Percentiles rank a stretch among this genome's conserved stretches.
These are phyloP conservation scores for Pyrgus malvae DNA, from an alignment of 2,888 invertebrate species.

Conservation along the genomic window DNA sequence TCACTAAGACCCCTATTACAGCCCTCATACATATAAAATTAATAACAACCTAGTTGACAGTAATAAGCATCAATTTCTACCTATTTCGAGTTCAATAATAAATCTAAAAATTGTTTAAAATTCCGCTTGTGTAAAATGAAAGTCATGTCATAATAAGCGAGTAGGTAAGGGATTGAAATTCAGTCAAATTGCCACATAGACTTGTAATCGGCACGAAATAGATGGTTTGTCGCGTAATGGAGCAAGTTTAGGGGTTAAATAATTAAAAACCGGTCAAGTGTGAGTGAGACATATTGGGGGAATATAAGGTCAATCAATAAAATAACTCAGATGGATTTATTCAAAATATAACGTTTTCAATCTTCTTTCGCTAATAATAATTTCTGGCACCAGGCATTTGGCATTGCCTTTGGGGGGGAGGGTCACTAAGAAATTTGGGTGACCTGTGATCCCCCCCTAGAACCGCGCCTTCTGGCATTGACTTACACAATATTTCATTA, in stretches of 20 bases:
- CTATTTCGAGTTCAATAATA: conserved; percentile 10
- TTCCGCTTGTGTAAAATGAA: neutral
- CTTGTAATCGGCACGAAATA: conserved; percentile 32
- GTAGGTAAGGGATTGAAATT: conserved; percentile 20
- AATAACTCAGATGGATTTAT: no score
- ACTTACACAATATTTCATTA: no score
- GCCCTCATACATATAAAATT: neutral
- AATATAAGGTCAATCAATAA: no score
- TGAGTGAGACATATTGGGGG: no score
- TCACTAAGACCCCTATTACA: neutral
- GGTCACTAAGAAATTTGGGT: no score
- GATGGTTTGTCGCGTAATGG: conserved; percentile 11
- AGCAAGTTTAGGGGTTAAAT: conserved; percentile 9
- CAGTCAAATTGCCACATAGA: conserved; percentile 30
- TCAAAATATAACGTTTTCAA: no score
- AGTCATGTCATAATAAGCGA: conserved; percentile 30
- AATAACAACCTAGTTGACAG: conserved; percentile 9
- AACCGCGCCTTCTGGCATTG: no score
- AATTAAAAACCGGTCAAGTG: conserved; percentile 12
- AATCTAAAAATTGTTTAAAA: conserved; percentile 7
- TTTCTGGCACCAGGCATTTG: no score
- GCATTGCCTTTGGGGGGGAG: no score
- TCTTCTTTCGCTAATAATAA: no score
- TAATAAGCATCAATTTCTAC: neutral
- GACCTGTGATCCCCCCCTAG: no score